Base-by-base conservation (phyloP, 35 echinoderm and acorn worm species). In the Antedon bifida region DNA sequence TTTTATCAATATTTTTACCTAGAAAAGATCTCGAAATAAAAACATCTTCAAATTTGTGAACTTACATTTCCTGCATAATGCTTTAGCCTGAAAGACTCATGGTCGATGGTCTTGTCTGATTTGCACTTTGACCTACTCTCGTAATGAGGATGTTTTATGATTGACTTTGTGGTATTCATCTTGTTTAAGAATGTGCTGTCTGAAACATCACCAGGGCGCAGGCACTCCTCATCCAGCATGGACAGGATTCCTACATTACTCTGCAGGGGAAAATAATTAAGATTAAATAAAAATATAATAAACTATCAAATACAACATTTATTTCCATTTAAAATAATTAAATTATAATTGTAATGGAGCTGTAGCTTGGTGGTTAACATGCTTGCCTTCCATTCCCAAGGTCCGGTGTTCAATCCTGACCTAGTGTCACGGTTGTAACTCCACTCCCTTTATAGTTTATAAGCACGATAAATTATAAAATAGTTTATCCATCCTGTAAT, bases 201-300 rank as follows among this genome's bases (percentile, higher is more conserved):
- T 11, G 90, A 82, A 0, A 88, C 88, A 19, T 92, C 88, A 35
- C 95, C 95, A 14, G 95, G 95, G 39, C 95, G 83, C 3, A 99
- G 86, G 76, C 95, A 99, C 39, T 99, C 95, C 39, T 99, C 95
- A 82, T 99, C 95, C 74, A 99, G 81, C 95, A 99, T 99, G 78
- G 95, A 91, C 76, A 99, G 79, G 39, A 99, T 92, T 10, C 95
- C 95, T 32, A 82, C 79, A 79, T 96, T 90, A 36, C 76, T 86
- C 92, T 96, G 31, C 13, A 84, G 75, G 26, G 26, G 30, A 32
- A 1, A 30, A 64, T 64, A 19, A 16, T 64, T 64, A 5, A 75
- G 26, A 75, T 5, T 29, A 5, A 75, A 75, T 23, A 75, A 75
- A 75, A n/a, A n/a, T n/a, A n/a, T n/a, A n/a, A n/a, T n/a, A n/a